phyloP scores from a whole-genome alignment of 2,888 invertebrate species.

The Chironomus tentans region DNA sequence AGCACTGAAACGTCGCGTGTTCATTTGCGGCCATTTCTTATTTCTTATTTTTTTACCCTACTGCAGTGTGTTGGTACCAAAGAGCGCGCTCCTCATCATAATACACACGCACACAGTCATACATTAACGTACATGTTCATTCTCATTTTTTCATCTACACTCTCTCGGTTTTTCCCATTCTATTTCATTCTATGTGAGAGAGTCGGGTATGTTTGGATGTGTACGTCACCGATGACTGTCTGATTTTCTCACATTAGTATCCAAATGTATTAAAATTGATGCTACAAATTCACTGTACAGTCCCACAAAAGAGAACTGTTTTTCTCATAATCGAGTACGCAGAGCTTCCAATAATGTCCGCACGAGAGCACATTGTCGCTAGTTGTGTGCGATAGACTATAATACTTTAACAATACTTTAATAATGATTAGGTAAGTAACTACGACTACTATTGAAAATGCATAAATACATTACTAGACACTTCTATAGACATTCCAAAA shows the following conservation, averaged over 20 bases:
- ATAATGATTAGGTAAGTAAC: neutral
- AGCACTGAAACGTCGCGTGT: constrained; percentile 27
- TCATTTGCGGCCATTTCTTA: constrained; percentile 20
- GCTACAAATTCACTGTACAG: too few species aligned
- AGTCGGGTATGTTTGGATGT: neutral
- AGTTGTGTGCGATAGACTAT: neutral
- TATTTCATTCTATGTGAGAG: constrained; percentile 9
- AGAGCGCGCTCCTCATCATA: constrained; percentile 1
- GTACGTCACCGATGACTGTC: neutral
- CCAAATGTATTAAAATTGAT: neutral
- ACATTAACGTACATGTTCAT: neutral
- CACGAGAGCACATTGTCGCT: neutral
- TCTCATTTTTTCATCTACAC: neutral
- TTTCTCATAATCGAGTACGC: neutral
- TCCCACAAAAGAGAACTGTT: neutral
- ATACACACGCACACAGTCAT: neutral
- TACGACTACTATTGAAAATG: neutral
- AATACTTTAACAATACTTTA: neutral
- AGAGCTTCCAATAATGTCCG: neutral
- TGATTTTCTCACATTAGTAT: neutral
- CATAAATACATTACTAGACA: neutral
- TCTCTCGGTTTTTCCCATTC: constrained; percentile 22
- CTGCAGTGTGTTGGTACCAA: constrained; percentile 19
- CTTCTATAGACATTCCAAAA: neutral
- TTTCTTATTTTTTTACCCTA: constrained; percentile 11